Conservation (phyloP, 2,888 invertebrate species). For the Yponomeuta plumbellus region DNA sequence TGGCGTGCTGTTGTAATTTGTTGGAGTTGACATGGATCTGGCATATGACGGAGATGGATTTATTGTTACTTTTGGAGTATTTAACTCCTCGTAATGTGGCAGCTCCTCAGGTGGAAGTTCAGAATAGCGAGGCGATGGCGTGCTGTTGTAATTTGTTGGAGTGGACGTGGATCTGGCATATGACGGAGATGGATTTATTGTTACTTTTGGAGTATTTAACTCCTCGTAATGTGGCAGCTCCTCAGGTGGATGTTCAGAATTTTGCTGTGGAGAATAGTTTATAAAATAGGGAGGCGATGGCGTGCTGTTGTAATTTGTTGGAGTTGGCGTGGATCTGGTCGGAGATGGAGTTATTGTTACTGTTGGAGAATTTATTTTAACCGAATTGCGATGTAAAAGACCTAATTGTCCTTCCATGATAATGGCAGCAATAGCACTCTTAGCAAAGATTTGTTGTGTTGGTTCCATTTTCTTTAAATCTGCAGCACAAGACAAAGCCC, state of each 20-base stretch:
- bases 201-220: conserved; percentile 23
- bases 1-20: conserved; percentile 22
- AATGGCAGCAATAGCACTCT: conserved; percentile 57
- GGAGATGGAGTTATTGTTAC: conserved; percentile 23
- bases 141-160: conserved; percentile 22
- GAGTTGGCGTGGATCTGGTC: conserved; percentile 22
- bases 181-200: conserved; percentile 23
- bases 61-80: conserved; percentile 22
- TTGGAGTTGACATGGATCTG: conserved; percentile 22
- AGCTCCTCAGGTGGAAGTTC: conserved; percentile 21
- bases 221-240: conserved; percentile 18
- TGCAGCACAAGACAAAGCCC: conserved; percentile 54
- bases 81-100: too few relatives aligned
- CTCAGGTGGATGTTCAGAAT: conserved; percentile 22
- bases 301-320: conserved; percentile 22
- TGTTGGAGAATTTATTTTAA: conserved; percentile 27
- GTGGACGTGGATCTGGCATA: conserved; percentile 23
- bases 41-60: conserved; percentile 23
- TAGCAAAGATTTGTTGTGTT: conserved; percentile 59
- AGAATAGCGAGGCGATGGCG: too few relatives aligned
- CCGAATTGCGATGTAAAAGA: conserved; percentile 50
- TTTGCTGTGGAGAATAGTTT: conserved; percentile 23
- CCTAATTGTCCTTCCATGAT: conserved; percentile 51
- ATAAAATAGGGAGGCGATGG: too few relatives aligned
- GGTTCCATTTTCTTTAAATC: conserved; percentile 55